Evolutionary conservation across 2,888 invertebrate genomes (phyloP), one percentile per base, ranked within the genome.

Genomic region (Chloroclysta siterata): DNA sequence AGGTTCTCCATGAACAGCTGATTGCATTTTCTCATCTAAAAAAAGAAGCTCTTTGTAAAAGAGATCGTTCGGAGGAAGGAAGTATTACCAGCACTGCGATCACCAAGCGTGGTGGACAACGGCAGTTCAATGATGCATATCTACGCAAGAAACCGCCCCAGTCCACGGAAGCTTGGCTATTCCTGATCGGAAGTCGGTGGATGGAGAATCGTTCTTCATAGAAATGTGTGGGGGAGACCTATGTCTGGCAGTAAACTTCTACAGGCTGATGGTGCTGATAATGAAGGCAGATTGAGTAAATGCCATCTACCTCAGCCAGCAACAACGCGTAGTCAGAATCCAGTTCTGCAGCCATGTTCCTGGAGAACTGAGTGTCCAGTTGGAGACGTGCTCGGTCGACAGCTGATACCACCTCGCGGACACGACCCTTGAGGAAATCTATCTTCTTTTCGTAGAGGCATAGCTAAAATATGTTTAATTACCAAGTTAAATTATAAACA

Each of bases 11-110:
- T 68, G 67, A 81, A 85, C 2, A 90, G 75, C 29, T 79, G 78
- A 67, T 91, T 92, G 72, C 87, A 89, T 78, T 86, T 88, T 60
- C 83, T 80, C 60, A 90, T 85, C 91, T 91, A 69, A 41, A 81
- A 60, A 33, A 1, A 33, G 6, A 33, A 39, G 11, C 11, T 11
- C 11, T 39, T 39, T 10, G 36, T 39, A 8, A 39, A 39, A 11
- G 33, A 33, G 8, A 8, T 8, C 36, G 36, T 36, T 2, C 6
- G 29, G 29, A 29, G 29, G n/a, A n/a, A n/a, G n/a, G n/a, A n/a
- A n/a, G n/a, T n/a, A n/a, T n/a, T n/a, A n/a, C n/a, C n/a, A n/a
- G n/a, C n/a, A n/a, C 22, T 22, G 22, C 22, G 22, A 3, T 22
- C 22, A 22, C 22, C 22, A 22, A 22, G 2, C 22, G 3, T n/a